A percentile compares a stretch with the other conserved stretches of the same genome.
Conservation (phyloP, 2,888 invertebrate genomes). For the Hypsopygia costalis region DNA sequence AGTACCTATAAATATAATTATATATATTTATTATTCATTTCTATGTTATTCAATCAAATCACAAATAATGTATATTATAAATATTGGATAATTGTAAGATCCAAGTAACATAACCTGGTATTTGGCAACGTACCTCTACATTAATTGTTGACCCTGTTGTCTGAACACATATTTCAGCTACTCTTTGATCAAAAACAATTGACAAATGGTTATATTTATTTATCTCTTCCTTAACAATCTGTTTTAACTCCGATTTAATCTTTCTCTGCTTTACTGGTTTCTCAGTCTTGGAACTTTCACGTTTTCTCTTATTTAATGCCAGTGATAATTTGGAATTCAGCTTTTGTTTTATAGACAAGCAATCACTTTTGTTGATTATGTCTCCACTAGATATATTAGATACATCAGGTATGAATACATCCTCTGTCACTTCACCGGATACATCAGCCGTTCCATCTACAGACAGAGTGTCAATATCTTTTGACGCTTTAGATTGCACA, state of each 20-base stretch:
- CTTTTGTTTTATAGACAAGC: constrained; percentile 68
- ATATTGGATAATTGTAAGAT: too few species aligned
- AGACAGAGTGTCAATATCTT: constrained; percentile 21
- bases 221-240: constrained; percentile 18
- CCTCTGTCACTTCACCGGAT: constrained; percentile 15
- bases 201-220: constrained; percentile 46
- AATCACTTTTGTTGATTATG: constrained; percentile 65
- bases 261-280: constrained; percentile 59
- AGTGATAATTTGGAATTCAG: constrained; percentile 65
- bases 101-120: too few species aligned
- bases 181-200: constrained; percentile 47
- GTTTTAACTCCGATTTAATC: constrained; percentile 32
- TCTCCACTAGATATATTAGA: constrained; percentile 31
- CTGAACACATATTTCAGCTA: constrained; percentile 60
- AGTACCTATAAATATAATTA: constrained; percentile 81
- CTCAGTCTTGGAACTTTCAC: constrained; percentile 50
- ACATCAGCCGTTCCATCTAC: constrained; percentile 12
- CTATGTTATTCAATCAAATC: too few species aligned
- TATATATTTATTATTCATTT: constrained; percentile 3
- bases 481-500: constrained; percentile 27
- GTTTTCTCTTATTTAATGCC: constrained; percentile 69
- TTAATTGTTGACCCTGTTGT: constrained; percentile 45
- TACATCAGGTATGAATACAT: constrained; percentile 37
- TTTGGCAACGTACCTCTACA: constrained; percentile 59
- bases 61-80: too few species aligned